phyloP scores from a whole-genome alignment of 2,888 invertebrate genomes.

The Epiblema foenella region DNA sequence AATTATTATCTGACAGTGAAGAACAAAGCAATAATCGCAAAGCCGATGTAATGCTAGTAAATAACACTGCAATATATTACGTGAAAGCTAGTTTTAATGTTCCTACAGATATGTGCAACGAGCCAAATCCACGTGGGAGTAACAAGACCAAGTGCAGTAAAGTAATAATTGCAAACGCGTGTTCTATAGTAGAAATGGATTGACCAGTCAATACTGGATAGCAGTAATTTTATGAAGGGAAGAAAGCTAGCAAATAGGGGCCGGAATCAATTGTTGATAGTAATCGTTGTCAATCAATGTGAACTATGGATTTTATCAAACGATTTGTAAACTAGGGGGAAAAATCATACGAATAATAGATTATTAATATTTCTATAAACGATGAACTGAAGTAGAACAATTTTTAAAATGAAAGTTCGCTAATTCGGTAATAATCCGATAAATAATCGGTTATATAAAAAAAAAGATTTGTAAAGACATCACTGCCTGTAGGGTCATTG shows the following conservation, averaged over 20 bases:
- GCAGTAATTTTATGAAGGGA: slow-evolving; percentile 15
- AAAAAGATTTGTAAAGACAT: slow-evolving; percentile 26
- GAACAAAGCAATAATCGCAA: slow-evolving; percentile 21
- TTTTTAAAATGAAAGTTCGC: not conserved
- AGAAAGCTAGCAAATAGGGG: slow-evolving; percentile 13
- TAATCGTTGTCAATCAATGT: slow-evolving; percentile 43
- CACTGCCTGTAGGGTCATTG: slow-evolving; percentile 13
- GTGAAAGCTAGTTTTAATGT: slow-evolving; percentile 35
- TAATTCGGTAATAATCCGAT: not conserved
- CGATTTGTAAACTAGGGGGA: slow-evolving; percentile 40
- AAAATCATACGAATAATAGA: slow-evolving; percentile 9
- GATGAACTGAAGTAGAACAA: slow-evolving; percentile 6
- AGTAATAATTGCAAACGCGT: slow-evolving; percentile 38
- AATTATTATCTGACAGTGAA: slow-evolving; percentile 5
- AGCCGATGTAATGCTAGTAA: slow-evolving; percentile 21
- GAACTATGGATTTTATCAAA: slow-evolving; percentile 38
- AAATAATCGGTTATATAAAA: slow-evolving; percentile 6
- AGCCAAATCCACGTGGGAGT: slow-evolving; percentile 42
- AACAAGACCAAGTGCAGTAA: slow-evolving; percentile 32
- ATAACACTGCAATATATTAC: slow-evolving; percentile 38
- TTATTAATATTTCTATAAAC: slow-evolving; percentile 11
- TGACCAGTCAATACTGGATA: slow-evolving; percentile 14
- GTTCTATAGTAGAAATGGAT: slow-evolving; percentile 33
- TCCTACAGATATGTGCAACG: slow-evolving; percentile 40
- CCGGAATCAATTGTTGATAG: slow-evolving; percentile 22